Percentiles rank a stretch among this genome's conserved stretches.
Conservation (phyloP, 1,140 invertebrate genomes). For the Monochamus saltuarius region DNA sequence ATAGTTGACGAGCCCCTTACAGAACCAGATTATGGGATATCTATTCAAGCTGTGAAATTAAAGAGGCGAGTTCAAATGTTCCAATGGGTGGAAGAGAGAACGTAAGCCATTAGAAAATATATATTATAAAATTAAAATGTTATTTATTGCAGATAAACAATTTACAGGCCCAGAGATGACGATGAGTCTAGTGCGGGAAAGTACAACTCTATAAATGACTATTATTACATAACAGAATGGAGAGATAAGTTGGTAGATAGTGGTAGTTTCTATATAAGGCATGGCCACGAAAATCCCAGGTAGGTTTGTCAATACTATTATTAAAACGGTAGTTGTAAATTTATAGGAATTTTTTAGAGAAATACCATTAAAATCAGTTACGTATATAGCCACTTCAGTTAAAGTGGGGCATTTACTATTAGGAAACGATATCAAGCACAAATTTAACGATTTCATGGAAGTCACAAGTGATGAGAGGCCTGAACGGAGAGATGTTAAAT, state of each 20-base stretch:
- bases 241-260: conserved; percentile 79
- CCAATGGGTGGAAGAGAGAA: conserved; percentile 84
- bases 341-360: conserved; percentile 42
- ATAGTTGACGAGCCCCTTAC: conserved; percentile 75
- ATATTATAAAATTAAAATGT: not conserved
- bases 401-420: conserved; percentile 58
- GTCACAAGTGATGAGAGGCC: conserved; percentile 83
- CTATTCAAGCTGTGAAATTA: conserved; percentile 53
- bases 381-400: conserved; percentile 59
- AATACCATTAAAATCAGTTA: conserved; percentile 52
- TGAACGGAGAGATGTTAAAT: conserved; percentile 75
- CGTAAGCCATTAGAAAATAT: conserved; percentile 45
- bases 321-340: not conserved
- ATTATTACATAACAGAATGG: conserved; percentile 81
- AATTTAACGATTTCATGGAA: conserved; percentile 75
- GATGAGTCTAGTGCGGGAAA: conserved; percentile 32
- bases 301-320: conserved; percentile 35
- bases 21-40: conserved; percentile 61
- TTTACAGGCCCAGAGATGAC: conserved; percentile 33
- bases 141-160: conserved; percentile 2
- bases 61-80: conserved; percentile 72
- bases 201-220: conserved; percentile 47
- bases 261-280: conserved; percentile 68
- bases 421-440: conserved; percentile 66
- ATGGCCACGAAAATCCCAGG: conserved; percentile 77